Conservation (phyloP, 1,140 invertebrate species). For the Plectrocnemia conspersa region DNA sequence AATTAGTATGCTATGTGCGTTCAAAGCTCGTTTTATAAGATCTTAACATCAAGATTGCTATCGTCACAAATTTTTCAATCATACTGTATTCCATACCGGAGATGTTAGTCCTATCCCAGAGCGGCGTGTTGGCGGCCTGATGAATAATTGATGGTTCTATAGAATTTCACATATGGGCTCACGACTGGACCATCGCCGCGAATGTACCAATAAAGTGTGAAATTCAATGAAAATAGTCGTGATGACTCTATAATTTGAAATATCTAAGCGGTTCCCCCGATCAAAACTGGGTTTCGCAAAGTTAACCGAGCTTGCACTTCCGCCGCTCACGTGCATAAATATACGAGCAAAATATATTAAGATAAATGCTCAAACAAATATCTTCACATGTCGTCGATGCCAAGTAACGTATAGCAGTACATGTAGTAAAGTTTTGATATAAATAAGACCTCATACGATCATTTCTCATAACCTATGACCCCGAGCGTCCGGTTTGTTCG, state of each 20-base stretch:
- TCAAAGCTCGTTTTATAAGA: neutral
- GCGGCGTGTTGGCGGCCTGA: conserved; percentile 23
- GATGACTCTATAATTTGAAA: conserved; percentile 31
- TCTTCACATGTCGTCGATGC: neutral
- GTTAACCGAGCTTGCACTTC: no score
- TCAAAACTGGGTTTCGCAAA: no score
- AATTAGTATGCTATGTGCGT: neutral
- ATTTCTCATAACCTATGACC: conserved; percentile 4
- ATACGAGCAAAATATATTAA: no score
- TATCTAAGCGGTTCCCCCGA: neutral
- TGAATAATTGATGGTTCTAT: conserved; percentile 32
- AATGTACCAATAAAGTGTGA: conserved; percentile 30
- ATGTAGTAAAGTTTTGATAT: no score
- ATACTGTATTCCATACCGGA: neutral
- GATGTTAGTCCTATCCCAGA: neutral
- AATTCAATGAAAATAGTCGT: conserved; percentile 28
- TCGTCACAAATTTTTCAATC: no score
- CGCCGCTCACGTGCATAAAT: no score
- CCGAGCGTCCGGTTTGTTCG: neutral
- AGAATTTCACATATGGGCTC: conserved; percentile 28
- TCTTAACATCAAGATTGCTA: no score
- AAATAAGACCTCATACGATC: neutral
- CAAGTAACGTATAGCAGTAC: neutral
- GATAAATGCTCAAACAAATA: neutral
- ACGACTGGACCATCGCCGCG: conserved; percentile 16